These are phyloP conservation scores for Salvelinus fontinalis DNA, from an alignment of 2,113 vertebrate genomes.

Conservation along the genomic window DNA sequence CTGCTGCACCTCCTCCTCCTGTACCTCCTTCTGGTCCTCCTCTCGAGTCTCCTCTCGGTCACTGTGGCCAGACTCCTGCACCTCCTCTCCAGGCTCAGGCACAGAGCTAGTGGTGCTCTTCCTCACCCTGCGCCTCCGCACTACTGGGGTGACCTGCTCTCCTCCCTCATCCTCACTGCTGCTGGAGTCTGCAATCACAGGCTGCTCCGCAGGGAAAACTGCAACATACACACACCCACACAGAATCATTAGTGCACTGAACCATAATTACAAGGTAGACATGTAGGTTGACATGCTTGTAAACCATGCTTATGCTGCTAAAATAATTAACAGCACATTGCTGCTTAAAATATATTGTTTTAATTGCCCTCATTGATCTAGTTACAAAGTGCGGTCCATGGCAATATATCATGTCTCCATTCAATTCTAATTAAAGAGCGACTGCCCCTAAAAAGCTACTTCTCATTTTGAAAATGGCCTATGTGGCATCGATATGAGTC, in stretches of 20 bases:
- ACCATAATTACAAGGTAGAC: too few relatives aligned
- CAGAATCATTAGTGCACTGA: not conserved
- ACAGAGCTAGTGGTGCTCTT: slow-evolving; percentile 67
- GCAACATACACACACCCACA: slow-evolving; percentile 12
- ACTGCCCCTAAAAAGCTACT: too few relatives aligned
- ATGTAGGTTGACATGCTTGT: too few relatives aligned
- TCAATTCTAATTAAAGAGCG: too few relatives aligned
- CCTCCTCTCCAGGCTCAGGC: slow-evolving; percentile 78
- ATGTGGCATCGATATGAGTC: too few relatives aligned
- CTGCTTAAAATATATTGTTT: too few relatives aligned
- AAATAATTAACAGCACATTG: too few relatives aligned
- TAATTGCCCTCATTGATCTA: too few relatives aligned
- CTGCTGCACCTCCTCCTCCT: slow-evolving; percentile 37
- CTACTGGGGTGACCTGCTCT: slow-evolving; percentile 52
- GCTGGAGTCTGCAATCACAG: slow-evolving; percentile 71
- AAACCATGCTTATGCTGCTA: too few relatives aligned
- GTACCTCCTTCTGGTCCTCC: slow-evolving; percentile 20
- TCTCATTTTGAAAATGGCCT: too few relatives aligned
- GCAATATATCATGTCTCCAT: too few relatives aligned
- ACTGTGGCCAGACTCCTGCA: slow-evolving; percentile 52
- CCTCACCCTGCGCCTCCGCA: slow-evolving; percentile 82
- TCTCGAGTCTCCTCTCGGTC: slow-evolving; percentile 63
- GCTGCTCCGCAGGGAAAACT: slow-evolving; percentile 61
- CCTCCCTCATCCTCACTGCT: slow-evolving; percentile 75
- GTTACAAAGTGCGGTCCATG: too few relatives aligned